These are phyloP conservation scores for Poeciliopsis presidionis DNA, from an alignment of 2,797 vertebrate genomes.

Conservation along the genomic window DNA sequence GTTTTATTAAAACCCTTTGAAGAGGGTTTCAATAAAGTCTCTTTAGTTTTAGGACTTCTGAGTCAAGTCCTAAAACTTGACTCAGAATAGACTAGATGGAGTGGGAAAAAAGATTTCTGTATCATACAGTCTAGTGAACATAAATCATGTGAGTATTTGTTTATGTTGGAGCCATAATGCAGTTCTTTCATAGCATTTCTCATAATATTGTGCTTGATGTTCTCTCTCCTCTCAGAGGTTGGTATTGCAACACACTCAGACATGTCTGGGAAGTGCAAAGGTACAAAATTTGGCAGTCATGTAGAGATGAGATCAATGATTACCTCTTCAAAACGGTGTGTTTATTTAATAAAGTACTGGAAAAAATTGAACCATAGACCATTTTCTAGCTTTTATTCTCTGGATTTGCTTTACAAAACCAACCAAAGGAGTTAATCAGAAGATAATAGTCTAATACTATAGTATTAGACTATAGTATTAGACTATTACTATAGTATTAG, in stretches of 20 bases:
- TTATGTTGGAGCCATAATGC: conserved; percentile 66
- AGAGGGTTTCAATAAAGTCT: too few species aligned
- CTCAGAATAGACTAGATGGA: conserved; percentile 56
- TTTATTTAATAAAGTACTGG: background rate
- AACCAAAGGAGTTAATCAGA: background rate
- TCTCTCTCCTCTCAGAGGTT: background rate
- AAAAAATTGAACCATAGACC: background rate
- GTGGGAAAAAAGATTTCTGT: conserved; percentile 58
- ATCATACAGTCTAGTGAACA: conserved; percentile 59
- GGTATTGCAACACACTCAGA: background rate
- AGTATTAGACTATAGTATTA: too few species aligned
- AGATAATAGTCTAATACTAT: background rate
- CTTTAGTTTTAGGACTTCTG: conserved; percentile 2
- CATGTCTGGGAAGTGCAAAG: background rate
- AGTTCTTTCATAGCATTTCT: background rate
- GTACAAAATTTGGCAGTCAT: background rate
- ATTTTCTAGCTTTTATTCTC: background rate
- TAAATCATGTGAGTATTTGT: conserved; percentile 70
- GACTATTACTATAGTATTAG: too few species aligned
- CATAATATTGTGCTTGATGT: background rate
- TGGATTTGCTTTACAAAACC: background rate
- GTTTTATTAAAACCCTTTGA: too few species aligned
- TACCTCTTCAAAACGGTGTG: background rate
- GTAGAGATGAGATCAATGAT: background rate
- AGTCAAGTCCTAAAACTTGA: background rate